These are phyloP conservation scores for Bryconaethiops microstoma DNA, from an alignment of 2,797 vertebrate species.

Conservation along the genomic window DNA sequence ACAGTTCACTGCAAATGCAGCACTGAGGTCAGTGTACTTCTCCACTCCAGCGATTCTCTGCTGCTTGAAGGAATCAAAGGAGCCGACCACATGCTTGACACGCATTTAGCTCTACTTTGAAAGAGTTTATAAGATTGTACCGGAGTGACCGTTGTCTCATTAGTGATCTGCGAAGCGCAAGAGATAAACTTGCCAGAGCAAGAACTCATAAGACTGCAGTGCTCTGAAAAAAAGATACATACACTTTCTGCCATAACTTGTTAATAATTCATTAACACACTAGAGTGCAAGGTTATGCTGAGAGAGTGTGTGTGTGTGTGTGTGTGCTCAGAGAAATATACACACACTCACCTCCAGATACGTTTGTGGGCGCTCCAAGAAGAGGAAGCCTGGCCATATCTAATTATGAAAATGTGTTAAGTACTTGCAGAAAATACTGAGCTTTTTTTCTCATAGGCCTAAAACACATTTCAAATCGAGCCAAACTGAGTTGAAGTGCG, in stretches of 20 bases:
- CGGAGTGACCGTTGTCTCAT: constrained; percentile 3
- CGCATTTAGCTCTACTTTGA: neutral
- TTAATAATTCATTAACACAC: constrained; percentile 53
- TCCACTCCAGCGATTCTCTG: neutral
- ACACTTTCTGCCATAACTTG: constrained; percentile 39
- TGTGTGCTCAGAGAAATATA: constrained; percentile 37
- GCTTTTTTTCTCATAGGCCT: neutral
- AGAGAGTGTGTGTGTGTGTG: constrained; percentile 5
- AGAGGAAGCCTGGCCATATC: neutral
- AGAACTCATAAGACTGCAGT: constrained; percentile 40
- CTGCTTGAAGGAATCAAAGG: neutral
- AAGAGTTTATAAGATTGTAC: constrained; percentile 4
- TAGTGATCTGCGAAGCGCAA: constrained; percentile 24
- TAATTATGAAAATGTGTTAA: constrained; percentile 28
- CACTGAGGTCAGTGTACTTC: neutral
- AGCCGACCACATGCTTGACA: neutral
- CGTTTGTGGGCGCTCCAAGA: constrained; percentile 2
- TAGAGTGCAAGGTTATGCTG: constrained; percentile 47
- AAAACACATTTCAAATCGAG: neutral
- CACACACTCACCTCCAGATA: constrained; percentile 24
- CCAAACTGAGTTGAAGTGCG: neutral
- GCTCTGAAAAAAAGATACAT: constrained; percentile 26
- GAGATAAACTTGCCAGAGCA: constrained; percentile 21
- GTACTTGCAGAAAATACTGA: neutral
- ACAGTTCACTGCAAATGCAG: neutral